phyloP scores from a whole-genome alignment of 2,113 vertebrate genomes.

The Pelvicachromis taeniatus region DNA sequence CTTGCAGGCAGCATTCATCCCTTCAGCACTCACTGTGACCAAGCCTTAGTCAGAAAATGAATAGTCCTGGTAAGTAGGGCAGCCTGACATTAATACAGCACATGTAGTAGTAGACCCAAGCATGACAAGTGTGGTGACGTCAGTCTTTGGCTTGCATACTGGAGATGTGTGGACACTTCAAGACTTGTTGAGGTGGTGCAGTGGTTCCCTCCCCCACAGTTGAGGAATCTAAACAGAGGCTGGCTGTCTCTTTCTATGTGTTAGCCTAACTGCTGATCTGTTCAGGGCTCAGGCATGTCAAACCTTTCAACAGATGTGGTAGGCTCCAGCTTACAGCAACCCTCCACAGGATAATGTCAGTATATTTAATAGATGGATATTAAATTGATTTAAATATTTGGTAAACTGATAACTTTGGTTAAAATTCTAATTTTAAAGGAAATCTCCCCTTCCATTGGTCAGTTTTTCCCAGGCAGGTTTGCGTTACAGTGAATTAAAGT shows the following conservation, averaged over 20 bases:
- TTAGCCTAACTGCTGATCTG: not conserved
- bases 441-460: not conserved
- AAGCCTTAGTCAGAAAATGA: not conserved
- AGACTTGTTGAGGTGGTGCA: not conserved
- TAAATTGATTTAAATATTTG: not conserved
- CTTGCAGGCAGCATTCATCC: not conserved
- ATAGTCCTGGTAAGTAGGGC: constrained; percentile 1
- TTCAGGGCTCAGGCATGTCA: not conserved
- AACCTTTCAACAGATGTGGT: not conserved
- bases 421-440: not conserved
- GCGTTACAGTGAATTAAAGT: not conserved
- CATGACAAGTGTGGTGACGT: not conserved
- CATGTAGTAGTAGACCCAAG: constrained; percentile 1
- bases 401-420: not conserved
- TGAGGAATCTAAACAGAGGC: not conserved
- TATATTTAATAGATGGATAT: not conserved
- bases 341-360: not conserved
- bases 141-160: not conserved
- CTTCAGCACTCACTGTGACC: not conserved
- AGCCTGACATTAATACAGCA: constrained; percentile 9
- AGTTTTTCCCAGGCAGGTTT: not conserved
- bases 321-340: not conserved
- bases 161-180: not conserved
- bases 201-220: not conserved
- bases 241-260: not conserved